Evolutionary conservation across 2,113 vertebrate genomes (phyloP), one percentile per base, ranked within the genome.

Genomic region (Montifringilla adamsi): DNA sequence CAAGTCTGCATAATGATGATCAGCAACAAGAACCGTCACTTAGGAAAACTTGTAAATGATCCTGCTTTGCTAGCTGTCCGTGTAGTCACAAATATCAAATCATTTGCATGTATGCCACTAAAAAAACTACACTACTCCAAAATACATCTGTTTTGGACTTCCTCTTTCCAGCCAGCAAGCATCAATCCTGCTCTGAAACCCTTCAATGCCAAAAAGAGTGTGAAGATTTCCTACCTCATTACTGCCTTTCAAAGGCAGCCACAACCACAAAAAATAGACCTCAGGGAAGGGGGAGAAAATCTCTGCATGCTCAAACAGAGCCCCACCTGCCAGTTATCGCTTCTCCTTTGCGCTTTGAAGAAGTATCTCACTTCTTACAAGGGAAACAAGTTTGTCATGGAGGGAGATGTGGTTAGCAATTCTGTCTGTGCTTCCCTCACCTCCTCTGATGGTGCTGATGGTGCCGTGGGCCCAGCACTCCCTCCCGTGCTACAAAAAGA

Each of bases 311-410:
- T 72, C 47, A 82, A 88, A 84, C 86, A 80, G 41, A 87, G 46
- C n/a, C 85, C 62, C 88, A 84, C 74, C 78, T 90, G 78, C 66
- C 78, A 85, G 85, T 88, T 90, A 39, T 73, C 63, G 28, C 79
- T 41, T 69, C 70, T 67, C 52, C 67, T 93, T 55, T 83, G 50
- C 85, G 75, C 83, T 97, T 88, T 93, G 94, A 95, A 92, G 70
- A 93, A 68, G 46, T 50, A 69, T 76, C 76, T 89, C 79, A 53
- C 89, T 44, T 90, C 58, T 79, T 56, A 39, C 33, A 30, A 76
- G 76, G 43, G 79, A 93, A 94, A 69, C 55, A 86, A 86, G 75
- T 83, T 90, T 53, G 46, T 77, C 10, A 0, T 7, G 46, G 58
- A 72, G 88, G 35, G 70, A 85, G 70, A 93, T 30, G 46, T 41